phyloP scores from a whole-genome alignment of 2,797 vertebrate species.

The Pseudomugil gertrudae region DNA sequence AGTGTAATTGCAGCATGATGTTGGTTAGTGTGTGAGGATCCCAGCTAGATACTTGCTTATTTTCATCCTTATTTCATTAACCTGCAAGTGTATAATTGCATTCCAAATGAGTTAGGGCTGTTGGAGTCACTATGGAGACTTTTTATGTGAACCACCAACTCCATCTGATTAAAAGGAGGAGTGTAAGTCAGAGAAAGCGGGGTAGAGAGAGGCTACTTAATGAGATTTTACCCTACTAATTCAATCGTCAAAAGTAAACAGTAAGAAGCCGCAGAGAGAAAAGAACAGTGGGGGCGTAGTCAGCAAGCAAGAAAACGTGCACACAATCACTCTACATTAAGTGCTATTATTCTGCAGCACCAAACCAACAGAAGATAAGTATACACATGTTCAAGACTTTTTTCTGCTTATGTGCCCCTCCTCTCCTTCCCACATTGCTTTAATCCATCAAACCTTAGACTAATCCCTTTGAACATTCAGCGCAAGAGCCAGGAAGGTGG shows the following conservation, averaged over 20 bases:
- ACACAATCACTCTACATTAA: slow-evolving; percentile 73
- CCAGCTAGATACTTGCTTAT: slow-evolving; percentile 44
- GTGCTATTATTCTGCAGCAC: slow-evolving; percentile 57
- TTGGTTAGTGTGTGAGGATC: slow-evolving; percentile 27
- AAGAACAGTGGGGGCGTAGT: slow-evolving; percentile 52
- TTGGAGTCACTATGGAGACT: slow-evolving; percentile 63
- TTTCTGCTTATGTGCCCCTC: slow-evolving; percentile 42
- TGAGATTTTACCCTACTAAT: slow-evolving; percentile 80
- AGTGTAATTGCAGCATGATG: slow-evolving; percentile 27
- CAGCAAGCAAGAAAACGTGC: slow-evolving; percentile 47
- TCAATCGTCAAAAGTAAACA: slow-evolving; percentile 80
- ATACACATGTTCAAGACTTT: slow-evolving; percentile 61
- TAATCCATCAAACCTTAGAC: slow-evolving; percentile 79
- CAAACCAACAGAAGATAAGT: slow-evolving; percentile 66
- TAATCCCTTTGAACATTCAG: slow-evolving; percentile 81
- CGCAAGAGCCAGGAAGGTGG: slow-evolving; percentile 64
- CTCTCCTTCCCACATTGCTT: slow-evolving; percentile 70
- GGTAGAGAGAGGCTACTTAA: slow-evolving; percentile 64
- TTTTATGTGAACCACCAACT: slow-evolving; percentile 69
- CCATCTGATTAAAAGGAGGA: slow-evolving; percentile 74
- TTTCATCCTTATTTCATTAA: slow-evolving; percentile 78
- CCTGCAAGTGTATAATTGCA: slow-evolving; percentile 78
- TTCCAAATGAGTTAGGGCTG: slow-evolving; percentile 71
- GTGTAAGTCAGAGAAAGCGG: slow-evolving; percentile 51
- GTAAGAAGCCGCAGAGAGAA: slow-evolving; percentile 48